phyloP scores from a whole-genome alignment of 2,113 vertebrate genomes.

The Kryptolebias marmoratus region DNA sequence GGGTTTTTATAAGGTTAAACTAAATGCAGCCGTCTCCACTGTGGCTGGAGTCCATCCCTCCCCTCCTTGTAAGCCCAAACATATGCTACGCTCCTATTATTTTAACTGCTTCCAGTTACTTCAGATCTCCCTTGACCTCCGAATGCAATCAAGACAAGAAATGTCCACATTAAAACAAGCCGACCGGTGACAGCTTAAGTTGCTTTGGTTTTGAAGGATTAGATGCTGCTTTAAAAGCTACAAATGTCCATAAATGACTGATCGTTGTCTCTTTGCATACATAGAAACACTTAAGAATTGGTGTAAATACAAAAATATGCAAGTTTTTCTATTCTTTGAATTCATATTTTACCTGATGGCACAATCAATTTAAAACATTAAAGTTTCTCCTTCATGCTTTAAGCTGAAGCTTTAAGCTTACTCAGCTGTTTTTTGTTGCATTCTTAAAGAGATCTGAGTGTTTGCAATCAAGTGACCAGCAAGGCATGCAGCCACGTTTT shows the following conservation, averaged over 20 bases:
- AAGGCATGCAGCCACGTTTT: too few relatives aligned
- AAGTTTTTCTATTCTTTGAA: neutral
- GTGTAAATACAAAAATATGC: neutral
- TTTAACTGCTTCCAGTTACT: constrained; percentile 93
- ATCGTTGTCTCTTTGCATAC: neutral
- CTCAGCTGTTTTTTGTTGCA: too few relatives aligned
- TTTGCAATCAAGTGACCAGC: too few relatives aligned
- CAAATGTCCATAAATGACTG: constrained; percentile 12
- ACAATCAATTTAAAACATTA: neutral
- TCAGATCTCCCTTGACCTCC: constrained; percentile 86
- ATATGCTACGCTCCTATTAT: constrained; percentile 84
- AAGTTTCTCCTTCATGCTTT: neutral
- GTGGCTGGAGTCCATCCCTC: too few relatives aligned
- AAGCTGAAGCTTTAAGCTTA: too few relatives aligned
- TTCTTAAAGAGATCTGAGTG: too few relatives aligned
- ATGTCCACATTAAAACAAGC: constrained; percentile 83
- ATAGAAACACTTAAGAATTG: neutral
- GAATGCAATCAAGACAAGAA: constrained; percentile 85
- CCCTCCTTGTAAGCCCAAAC: constrained; percentile 72
- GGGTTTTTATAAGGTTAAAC: too few relatives aligned
- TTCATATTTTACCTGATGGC: neutral
- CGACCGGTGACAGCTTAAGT: constrained; percentile 82
- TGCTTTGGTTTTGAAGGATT: constrained; percentile 79
- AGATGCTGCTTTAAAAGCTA: neutral
- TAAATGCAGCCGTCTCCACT: too few relatives aligned